Percentiles rank a stretch among this genome's conserved stretches.
These are phyloP conservation scores for Caenorhabditis japonica DNA, from an alignment of 2,888 invertebrate genomes.

Conservation along the genomic window DNA sequence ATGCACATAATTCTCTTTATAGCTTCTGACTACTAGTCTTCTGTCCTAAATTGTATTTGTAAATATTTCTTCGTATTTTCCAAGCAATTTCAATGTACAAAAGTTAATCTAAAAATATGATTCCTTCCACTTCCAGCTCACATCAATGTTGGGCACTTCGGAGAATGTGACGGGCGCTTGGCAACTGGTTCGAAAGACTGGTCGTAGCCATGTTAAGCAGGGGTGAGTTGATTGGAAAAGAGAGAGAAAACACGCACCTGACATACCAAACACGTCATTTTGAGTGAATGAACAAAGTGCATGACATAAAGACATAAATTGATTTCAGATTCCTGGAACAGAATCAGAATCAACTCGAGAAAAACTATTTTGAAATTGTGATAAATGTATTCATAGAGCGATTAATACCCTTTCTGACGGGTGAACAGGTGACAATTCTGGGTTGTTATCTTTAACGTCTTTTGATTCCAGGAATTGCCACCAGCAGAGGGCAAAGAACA, in stretches of 20 bases:
- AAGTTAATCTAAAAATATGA: too few relatives aligned
- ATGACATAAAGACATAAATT: slow-evolving; percentile 4
- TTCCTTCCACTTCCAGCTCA: too few relatives aligned
- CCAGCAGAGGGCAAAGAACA: slow-evolving; percentile 56
- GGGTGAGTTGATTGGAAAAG: slow-evolving; percentile 25
- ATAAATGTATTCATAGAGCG: slow-evolving; percentile 69
- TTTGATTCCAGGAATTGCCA: slow-evolving; percentile 58
- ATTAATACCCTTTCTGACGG: slow-evolving; percentile 73
- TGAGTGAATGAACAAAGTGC: not conserved
- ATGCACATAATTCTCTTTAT: not conserved
- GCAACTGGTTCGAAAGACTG: slow-evolving; percentile 76
- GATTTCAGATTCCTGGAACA: slow-evolving; percentile 72
- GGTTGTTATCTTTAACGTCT: not conserved
- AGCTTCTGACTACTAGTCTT: not conserved
- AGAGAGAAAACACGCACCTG: not conserved
- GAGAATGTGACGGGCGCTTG: slow-evolving; percentile 76
- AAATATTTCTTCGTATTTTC: not conserved
- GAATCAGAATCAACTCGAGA: slow-evolving; percentile 74
- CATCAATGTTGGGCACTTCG: slow-evolving; percentile 75
- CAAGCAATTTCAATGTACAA: not conserved
- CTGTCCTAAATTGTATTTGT: not conserved
- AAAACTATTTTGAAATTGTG: slow-evolving; percentile 75
- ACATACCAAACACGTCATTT: not conserved
- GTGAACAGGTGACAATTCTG: slow-evolving; percentile 66
- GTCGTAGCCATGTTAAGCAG: slow-evolving; percentile 68